Evolutionary conservation across 2,888 invertebrate genomes (phyloP).

Genomic region (Hyppa rectilinea): DNA sequence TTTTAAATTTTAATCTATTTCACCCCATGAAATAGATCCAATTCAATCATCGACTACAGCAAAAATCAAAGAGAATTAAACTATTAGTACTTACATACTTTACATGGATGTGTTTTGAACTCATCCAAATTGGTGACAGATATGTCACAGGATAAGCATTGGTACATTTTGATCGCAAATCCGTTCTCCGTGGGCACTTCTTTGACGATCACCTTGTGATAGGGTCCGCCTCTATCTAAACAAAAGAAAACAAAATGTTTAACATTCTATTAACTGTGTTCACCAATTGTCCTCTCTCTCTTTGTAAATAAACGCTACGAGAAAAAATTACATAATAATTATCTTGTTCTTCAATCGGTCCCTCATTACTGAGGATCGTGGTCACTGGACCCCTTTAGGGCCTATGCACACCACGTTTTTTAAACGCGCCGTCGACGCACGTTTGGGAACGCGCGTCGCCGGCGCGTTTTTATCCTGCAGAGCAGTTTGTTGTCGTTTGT

Average conservation of each 20-base stretch:
- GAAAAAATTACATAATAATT: background rate
- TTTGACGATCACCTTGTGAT: conserved; percentile 82
- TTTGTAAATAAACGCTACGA: background rate
- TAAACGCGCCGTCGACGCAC: too few species aligned
- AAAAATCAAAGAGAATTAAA: background rate
- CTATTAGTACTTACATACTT: conserved; percentile 76
- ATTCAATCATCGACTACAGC: background rate
- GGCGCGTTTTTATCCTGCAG: too few species aligned
- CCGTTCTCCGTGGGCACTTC: conserved; percentile 75
- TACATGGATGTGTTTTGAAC: conserved; percentile 82
- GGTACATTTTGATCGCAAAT: conserved; percentile 77
- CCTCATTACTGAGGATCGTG: too few species aligned
- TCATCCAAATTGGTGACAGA: conserved; percentile 78
- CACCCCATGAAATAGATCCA: too few species aligned
- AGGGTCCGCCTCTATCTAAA: conserved; percentile 75
- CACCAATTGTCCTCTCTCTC: background rate
- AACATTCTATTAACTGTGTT: background rate
- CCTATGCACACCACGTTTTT: too few species aligned
- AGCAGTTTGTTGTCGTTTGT: too few species aligned
- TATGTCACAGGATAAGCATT: conserved; percentile 81
- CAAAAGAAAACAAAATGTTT: background rate
- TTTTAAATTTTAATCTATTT: too few species aligned
- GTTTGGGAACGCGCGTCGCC: too few species aligned
- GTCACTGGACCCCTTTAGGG: too few species aligned
- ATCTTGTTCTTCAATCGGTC: too few species aligned